A percentile compares a stretch with the other conserved stretches of the same genome.
phyloP scores from a whole-genome alignment of 2,113 vertebrate species.

The Nymphicus hollandicus region DNA sequence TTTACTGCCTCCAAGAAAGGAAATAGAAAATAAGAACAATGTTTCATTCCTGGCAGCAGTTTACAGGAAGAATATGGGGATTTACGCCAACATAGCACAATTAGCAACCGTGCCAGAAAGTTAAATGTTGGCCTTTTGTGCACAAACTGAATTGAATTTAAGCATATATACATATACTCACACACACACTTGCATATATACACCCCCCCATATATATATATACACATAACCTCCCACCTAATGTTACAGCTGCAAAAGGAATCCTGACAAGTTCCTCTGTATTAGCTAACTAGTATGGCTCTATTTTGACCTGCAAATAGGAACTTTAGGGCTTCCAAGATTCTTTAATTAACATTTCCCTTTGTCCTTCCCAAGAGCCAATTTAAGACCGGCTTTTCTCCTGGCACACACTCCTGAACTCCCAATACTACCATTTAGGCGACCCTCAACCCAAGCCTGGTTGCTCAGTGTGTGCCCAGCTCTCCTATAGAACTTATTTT shows the following conservation, averaged over 20 bases:
- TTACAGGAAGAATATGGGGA: background rate
- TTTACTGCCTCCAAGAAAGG: background rate
- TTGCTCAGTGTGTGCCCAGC: background rate
- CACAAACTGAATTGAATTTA: background rate
- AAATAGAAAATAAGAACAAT: background rate
- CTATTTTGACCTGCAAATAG: background rate
- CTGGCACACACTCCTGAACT: background rate
- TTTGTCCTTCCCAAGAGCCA: background rate
- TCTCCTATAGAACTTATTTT: background rate
- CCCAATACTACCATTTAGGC: accelerated
- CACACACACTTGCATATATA: too few relatives aligned
- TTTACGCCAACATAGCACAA: background rate
- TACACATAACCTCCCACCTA: background rate
- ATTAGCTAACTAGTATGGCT: background rate
- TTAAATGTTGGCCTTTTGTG: background rate
- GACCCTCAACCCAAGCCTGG: background rate
- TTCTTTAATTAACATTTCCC: background rate
- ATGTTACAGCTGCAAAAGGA: background rate
- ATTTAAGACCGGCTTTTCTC: background rate
- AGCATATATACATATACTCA: background rate
- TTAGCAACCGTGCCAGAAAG: background rate
- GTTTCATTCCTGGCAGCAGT: background rate
- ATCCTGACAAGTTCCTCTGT: background rate
- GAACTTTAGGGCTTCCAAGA: background rate
- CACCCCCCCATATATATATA: background rate